Base-by-base conservation (phyloP, 2,797 vertebrate species). In the Coilia nasus region DNA sequence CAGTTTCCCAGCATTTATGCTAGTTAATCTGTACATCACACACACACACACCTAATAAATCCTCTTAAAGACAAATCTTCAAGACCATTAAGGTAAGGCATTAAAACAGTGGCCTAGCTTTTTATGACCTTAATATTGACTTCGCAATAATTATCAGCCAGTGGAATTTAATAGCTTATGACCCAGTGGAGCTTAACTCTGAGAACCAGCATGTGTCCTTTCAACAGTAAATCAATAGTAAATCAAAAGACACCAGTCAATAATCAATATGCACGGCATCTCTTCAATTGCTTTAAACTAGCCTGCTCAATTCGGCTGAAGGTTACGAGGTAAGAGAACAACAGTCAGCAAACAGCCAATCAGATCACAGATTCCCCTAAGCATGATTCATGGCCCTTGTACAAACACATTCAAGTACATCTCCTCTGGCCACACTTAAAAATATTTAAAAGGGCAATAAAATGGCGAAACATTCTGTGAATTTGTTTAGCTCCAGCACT, bases 1-100 rank as follows among this genome's bases (percentile, higher is more conserved):
- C 67, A 99, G 96, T 85, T 98, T 99, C 71, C 98, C 98, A 78
- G 98, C 98, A 85, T 95, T 99, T 89, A 98, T 94, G 89, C 97
- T 97, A 82, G 97, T 99, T 90, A 99, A 92, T 60, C 98, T 99
- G 87, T 41, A 91, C 91, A 35, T 46, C 59, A 60, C 21, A 59
- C 56, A 59, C 56, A 60, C 59, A 62, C 60, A 62, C n/a, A 62
- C 60, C n/a, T 25, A 3, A 28, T 28, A 14, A 67, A 28, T 28
- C 12, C 17, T 21, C 57, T 59, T 21, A 11, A n/a, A 62, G 7
- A 23, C n/a, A 2, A 7, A 62, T 7, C 60, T 19, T 62, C 9
- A 23, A n/a, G n/a, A 23, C n/a, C n/a, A 11, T 62, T 23, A 71
- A 64, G 28, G 28, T 59, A n/a, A n/a, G 17, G 57, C 57, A 59